Conservation (phyloP, 2,888 invertebrate genomes). For the Xestia xanthographa region DNA sequence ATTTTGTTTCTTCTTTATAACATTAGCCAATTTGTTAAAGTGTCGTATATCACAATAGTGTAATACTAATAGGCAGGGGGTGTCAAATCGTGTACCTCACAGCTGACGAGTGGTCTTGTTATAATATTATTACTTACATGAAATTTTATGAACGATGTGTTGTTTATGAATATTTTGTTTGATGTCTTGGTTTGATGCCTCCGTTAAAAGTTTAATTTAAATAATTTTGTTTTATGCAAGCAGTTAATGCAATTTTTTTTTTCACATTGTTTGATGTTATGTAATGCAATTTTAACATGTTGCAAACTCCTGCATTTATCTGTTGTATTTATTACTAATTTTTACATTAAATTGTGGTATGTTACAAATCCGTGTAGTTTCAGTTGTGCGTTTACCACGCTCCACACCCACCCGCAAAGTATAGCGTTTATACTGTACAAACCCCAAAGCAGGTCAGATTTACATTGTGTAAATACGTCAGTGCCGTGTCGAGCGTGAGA, state of each 20-base stretch:
- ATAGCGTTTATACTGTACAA: conserved; percentile 67
- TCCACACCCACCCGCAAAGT: conserved; percentile 80
- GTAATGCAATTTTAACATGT: conserved; percentile 91
- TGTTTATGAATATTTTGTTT: conserved; percentile 89
- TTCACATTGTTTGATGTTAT: conserved; percentile 91
- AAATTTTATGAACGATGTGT: conserved; percentile 89
- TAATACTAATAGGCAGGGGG: conserved; percentile 89
- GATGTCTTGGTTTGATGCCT: conserved; percentile 90
- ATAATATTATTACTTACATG: conserved; percentile 89
- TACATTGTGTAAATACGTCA: conserved; percentile 40
- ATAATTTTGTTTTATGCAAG: conserved; percentile 90
- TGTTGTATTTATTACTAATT: conserved; percentile 93
- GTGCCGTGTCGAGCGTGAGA: conserved; percentile 33
- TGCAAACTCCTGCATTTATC: conserved; percentile 93
- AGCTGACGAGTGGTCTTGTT: conserved; percentile 83
- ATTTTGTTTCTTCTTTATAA: conserved; percentile 87
- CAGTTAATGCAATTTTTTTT: conserved; percentile 90
- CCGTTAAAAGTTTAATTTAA: conserved; percentile 89
- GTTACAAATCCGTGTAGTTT: conserved; percentile 91
- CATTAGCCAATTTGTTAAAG: conserved; percentile 90
- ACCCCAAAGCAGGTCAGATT: conserved; percentile 58
- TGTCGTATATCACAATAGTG: conserved; percentile 90
- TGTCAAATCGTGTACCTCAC: conserved; percentile 89
- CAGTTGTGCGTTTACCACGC: conserved; percentile 86
- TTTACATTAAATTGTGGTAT: conserved; percentile 94